Base-by-base conservation (phyloP, 2,797 vertebrate species). In the Dendrocincla tyrannina region DNA sequence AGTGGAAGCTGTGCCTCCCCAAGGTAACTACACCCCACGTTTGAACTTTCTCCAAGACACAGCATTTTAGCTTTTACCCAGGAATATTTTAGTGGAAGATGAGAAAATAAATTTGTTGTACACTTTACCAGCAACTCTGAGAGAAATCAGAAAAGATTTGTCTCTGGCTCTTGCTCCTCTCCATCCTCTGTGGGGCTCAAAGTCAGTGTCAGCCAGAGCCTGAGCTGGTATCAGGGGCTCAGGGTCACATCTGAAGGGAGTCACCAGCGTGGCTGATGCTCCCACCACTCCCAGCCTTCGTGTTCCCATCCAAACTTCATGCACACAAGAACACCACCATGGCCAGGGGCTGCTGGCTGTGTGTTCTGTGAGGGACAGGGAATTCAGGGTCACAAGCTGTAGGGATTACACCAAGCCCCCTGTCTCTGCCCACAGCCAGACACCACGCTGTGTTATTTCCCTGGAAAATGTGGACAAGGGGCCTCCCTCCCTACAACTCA, bases 191-290 rank as follows among this genome's bases (percentile, higher is more conserved):
- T 1, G 3, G 14, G 15, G 17, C 52, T 70, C 35, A 42, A 83
- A 24, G 11, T 55, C 15, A 24, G 49, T 9, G 1, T 18, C 53
- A 80, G n/a, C 14, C 70, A 68, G 30, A 58, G 42, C 49, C 24
- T 24, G 39, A 60, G 19, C 49, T 60, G 15, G 12, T 17, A 5
- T 14, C 22, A 14, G 73, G 13, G 35, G 12, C n/a, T 76, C 2
- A 1, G 52, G 20, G 11, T 49, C 68, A 55, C 41, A 44, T 28
- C 41, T 2, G 1, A 49, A 55, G 2, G 0, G 18, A 5, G 4
- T 9, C 1, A 1, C 42, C 30, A 50, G 25, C 0, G 1, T 9
- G 41, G 33, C 50, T 2, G 0, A 20, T 5, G 19, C 22, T 28
- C 47, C 64, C 64, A 35, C 52, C 13, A 32, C 23, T 46, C 17